phyloP scores from a whole-genome alignment of 2,888 invertebrate species.

The Lysandra coridon region DNA sequence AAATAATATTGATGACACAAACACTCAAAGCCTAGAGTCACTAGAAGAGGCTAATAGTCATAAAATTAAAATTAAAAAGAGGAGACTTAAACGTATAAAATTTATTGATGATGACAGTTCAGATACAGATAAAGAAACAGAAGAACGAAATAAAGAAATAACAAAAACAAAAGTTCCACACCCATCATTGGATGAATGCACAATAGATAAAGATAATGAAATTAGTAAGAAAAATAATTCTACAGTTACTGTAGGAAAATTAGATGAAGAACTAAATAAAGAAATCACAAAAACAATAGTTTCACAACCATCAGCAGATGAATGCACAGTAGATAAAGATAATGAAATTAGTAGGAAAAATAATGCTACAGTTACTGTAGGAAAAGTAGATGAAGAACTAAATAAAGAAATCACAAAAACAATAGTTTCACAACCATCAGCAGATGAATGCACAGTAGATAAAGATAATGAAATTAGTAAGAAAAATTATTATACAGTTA shows the following conservation, averaged over 20 bases:
- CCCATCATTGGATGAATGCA: no score
- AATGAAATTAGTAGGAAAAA: neutral
- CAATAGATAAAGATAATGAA: neutral
- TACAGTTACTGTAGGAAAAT: neutral
- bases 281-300: no score
- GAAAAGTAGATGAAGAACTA: neutral
- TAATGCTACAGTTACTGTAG: neutral
- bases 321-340: neutral
- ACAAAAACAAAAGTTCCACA: no score
- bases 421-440: no score
- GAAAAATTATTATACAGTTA: neutral
- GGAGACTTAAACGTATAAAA: slow-evolving; percentile 45
- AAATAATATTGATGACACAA: slow-evolving; percentile 3
- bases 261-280: neutral
- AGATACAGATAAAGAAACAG: slow-evolving; percentile 39
- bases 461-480: neutral
- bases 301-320: no score
- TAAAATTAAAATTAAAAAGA: slow-evolving; percentile 34
- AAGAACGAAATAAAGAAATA: neutral
- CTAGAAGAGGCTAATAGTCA: slow-evolving; percentile 30
- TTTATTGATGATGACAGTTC: slow-evolving; percentile 49
- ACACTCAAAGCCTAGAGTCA: slow-evolving; percentile 29
- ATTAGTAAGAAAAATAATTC: neutral
- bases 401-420: no score
- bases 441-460: neutral